Evolutionary conservation across 2,113 vertebrate genomes (phyloP).

Genomic region (Crocuta crocuta): DNA sequence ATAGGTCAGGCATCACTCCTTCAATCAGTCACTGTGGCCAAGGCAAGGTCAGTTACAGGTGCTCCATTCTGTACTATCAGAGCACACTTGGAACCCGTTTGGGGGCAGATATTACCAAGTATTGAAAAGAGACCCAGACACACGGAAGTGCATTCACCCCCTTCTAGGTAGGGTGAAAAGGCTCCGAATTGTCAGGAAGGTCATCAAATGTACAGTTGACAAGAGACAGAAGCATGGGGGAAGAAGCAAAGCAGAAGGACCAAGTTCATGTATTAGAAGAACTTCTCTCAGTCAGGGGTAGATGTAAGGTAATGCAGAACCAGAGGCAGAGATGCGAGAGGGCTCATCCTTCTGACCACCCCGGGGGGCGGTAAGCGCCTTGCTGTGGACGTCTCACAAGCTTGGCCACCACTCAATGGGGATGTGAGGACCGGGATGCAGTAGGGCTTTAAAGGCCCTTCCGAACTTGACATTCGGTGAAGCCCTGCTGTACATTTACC

Average conservation of each 20-base stretch:
- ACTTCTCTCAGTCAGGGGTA: background rate
- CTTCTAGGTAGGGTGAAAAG: background rate
- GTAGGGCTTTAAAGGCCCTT: background rate
- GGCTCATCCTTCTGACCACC: background rate
- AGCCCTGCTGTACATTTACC: background rate
- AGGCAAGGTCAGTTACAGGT: background rate
- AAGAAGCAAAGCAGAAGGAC: background rate
- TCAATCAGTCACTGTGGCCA: background rate
- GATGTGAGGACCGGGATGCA: background rate
- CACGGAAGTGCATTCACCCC: rapidly evolving
- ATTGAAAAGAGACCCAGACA: background rate
- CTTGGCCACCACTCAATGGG: background rate
- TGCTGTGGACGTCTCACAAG: rapidly evolving
- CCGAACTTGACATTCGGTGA: background rate
- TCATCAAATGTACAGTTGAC: rapidly evolving
- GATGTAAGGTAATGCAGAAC: rapidly evolving
- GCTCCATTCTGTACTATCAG: too few relatives aligned
- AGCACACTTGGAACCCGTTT: background rate
- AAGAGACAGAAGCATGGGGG: background rate
- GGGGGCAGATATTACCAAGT: background rate
- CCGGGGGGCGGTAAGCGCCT: background rate
- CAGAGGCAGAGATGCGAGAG: rapidly evolving
- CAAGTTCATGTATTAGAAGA: background rate
- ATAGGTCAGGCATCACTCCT: background rate
- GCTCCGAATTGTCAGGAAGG: background rate